These are phyloP conservation scores for Cyprinodon variegatus DNA, from an alignment of 2,113 vertebrate species.

Conservation along the genomic window DNA sequence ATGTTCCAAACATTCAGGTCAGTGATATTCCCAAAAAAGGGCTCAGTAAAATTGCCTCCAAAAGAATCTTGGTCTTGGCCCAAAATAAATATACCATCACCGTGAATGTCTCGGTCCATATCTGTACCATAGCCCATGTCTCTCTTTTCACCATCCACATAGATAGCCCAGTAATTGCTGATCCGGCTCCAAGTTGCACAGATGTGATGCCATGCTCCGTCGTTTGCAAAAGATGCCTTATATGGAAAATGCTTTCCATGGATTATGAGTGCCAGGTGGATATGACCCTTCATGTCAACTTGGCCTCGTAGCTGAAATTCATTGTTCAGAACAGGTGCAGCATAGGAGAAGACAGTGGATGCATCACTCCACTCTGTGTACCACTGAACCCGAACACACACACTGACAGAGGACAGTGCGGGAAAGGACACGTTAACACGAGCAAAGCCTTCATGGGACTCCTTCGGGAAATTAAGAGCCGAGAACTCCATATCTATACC, in stretches of 20 bases:
- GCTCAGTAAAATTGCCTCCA: constrained; percentile 89
- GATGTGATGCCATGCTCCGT: constrained; percentile 87
- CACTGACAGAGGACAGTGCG: constrained; percentile 76
- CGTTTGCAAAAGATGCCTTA: constrained; percentile 79
- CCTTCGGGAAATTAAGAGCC: constrained; percentile 80
- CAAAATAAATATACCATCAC: constrained; percentile 84
- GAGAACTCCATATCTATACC: constrained; percentile 57
- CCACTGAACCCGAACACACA: constrained; percentile 88
- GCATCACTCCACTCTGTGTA: constrained; percentile 70
- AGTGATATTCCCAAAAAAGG: constrained; percentile 90
- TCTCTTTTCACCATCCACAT: constrained; percentile 79
- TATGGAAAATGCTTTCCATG: constrained; percentile 86
- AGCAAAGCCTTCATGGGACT: constrained; percentile 79
- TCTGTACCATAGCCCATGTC: constrained; percentile 62
- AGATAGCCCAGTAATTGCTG: constrained; percentile 80
- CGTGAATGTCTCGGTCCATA: constrained; percentile 76
- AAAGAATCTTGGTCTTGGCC: constrained; percentile 93
- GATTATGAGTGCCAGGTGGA: constrained; percentile 85
- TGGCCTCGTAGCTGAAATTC: constrained; percentile 89
- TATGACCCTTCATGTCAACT: constrained; percentile 68
- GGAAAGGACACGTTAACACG: constrained; percentile 81
- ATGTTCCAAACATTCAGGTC: constrained; percentile 84
- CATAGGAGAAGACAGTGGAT: constrained; percentile 87
- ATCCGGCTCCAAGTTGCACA: constrained; percentile 84
- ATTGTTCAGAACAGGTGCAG: constrained; percentile 80